Evolutionary conservation across 2,888 invertebrate species (phyloP).

Genomic region (Stenchaetothrips biformis): DNA sequence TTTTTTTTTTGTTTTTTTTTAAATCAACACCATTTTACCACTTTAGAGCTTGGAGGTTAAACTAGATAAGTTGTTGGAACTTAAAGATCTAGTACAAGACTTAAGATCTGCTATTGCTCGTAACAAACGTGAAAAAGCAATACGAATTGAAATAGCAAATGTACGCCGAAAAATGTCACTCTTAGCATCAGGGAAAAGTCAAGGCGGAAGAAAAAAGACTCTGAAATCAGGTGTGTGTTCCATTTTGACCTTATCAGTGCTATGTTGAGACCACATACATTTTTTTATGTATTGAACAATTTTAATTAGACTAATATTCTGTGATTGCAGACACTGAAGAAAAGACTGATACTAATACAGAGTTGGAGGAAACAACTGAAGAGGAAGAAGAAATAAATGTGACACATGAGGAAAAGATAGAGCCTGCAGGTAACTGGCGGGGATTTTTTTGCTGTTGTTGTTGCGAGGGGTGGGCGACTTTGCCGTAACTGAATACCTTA

Average conservation of each 20-base stretch:
- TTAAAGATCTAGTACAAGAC: slow-evolving; percentile 26
- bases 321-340: slow-evolving; percentile 1
- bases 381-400: slow-evolving; percentile 13
- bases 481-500: too few relatives aligned
- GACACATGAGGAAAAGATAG: neutral
- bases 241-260: neutral
- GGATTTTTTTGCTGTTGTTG: too few relatives aligned
- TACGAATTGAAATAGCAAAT: slow-evolving; percentile 55
- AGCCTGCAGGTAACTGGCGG: neutral
- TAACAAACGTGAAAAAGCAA: slow-evolving; percentile 55
- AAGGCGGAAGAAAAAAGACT: slow-evolving; percentile 29
- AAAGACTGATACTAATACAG: slow-evolving; percentile 23
- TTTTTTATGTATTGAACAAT: neutral
- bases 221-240: neutral
- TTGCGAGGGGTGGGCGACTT: too few relatives aligned
- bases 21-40: neutral
- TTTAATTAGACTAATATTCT: neutral
- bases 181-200: slow-evolving; percentile 29
- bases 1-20: neutral
- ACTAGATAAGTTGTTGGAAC: slow-evolving; percentile 34
- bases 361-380: slow-evolving; percentile 5
- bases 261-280: neutral
- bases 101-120: slow-evolving; percentile 56
- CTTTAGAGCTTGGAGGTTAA: slow-evolving; percentile 34
- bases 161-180: slow-evolving; percentile 43